Evolutionary conservation across 2,888 invertebrate species (phyloP).

Genomic region (Argyra leucocephala): DNA sequence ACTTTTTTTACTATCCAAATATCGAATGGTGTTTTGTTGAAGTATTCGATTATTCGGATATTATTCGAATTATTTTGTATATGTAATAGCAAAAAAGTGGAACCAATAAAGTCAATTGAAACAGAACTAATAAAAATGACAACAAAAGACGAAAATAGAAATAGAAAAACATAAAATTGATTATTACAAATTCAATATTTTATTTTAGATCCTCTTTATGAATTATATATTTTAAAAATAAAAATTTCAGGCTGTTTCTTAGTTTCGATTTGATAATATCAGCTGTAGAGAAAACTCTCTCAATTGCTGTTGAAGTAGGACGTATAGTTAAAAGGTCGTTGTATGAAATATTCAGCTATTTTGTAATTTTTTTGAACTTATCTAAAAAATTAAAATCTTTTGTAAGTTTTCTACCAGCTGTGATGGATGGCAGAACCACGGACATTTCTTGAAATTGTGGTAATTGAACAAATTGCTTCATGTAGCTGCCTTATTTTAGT

Average conservation of each 20-base stretch:
- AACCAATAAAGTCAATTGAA: too few relatives aligned
- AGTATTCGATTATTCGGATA: conserved; percentile 2
- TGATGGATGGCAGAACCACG: not conserved
- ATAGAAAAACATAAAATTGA: too few relatives aligned
- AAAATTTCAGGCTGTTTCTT: too few relatives aligned
- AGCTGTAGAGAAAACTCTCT: not conserved
- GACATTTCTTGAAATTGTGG: conserved; percentile 6
- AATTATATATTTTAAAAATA: too few relatives aligned
- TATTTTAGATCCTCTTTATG: too few relatives aligned
- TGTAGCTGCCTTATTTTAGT: conserved; percentile 12
- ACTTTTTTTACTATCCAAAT: conserved; percentile 7
- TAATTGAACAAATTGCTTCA: conserved; percentile 12
- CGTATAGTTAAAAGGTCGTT: not conserved
- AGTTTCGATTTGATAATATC: too few relatives aligned
- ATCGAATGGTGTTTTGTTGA: conserved; percentile 6
- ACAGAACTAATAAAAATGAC: too few relatives aligned
- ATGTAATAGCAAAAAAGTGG: too few relatives aligned
- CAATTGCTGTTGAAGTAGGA: conserved; percentile 8
- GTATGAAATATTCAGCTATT: conserved; percentile 1
- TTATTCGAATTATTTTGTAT: too few relatives aligned
- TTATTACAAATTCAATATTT: too few relatives aligned
- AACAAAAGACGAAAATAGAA: too few relatives aligned
- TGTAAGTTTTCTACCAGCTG: conserved; percentile 8
- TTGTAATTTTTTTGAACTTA: conserved; percentile 7
- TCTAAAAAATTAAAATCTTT: conserved; percentile 13